Base-by-base conservation (phyloP, 2,888 invertebrate genomes). In the Tinea trinotella region DNA sequence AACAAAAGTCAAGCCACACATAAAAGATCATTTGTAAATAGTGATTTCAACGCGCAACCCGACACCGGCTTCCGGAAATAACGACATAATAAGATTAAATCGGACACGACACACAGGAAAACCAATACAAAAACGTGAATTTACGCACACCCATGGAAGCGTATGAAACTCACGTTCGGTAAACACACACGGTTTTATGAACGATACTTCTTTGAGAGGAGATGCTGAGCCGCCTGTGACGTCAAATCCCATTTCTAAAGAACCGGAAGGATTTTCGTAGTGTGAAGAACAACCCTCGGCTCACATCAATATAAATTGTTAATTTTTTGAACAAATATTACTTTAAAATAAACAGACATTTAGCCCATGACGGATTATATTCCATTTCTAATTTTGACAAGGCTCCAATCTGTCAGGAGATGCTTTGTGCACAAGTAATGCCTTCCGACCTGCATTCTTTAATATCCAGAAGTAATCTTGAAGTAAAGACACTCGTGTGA, bases 231-330 rank as follows among this genome's bases (percentile, higher is more conserved):
- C 22, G 50, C 22, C 50, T n/a, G 9, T 22, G 50, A 50, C 40
- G 40, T 40, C 40, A 64, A 57, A 64, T 71, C 65, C 18, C 13
- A 30, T 30, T 52, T 70, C 67, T 72, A 77, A 78, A 74, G 74
- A 60, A 69, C 80, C 81, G 82, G 81, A 83, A 80, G 79, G 74
- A 76, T 75, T 75, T 67, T 61, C 62, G 62, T 61, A 49, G 56
- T 54, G 46, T 54, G 30, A 44, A 46, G 46, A 54, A 19, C 48
- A 5, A 46, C 15, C 19, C 30, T 48, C 54, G 36, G 54, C 15
- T 46, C 7, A 15, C 54, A n/a, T 19, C 20, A 34, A 12, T 24
- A 35, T 19, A 24, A 64, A 62, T 63, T 56, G 53, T 67, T 67
- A 63, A 65, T 62, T 66, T 67, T 66, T 67, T 64, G 64, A 62